Evolutionary conservation across 2,888 invertebrate genomes (phyloP).

Genomic region (Lacanobia wlatinum): DNA sequence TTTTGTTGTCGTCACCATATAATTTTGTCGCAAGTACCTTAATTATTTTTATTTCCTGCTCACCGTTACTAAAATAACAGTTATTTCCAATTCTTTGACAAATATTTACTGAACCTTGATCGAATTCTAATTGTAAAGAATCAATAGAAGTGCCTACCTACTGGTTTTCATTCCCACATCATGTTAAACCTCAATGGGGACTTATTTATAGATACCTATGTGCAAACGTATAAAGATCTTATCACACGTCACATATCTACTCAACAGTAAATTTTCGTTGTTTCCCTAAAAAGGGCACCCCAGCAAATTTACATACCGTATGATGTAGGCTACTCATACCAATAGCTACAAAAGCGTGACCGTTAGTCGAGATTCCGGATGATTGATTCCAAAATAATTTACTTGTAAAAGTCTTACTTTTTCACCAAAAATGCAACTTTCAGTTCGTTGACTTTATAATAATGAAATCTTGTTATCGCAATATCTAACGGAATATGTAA

Average conservation of each 20-base stretch:
- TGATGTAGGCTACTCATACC: slow-evolving; percentile 49
- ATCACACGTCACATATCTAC: slow-evolving; percentile 64
- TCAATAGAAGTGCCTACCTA: slow-evolving; percentile 31
- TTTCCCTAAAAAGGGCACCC: slow-evolving; percentile 52
- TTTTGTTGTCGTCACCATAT: neutral
- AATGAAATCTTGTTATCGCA: slow-evolving; percentile 84
- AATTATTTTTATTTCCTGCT: slow-evolving; percentile 29
- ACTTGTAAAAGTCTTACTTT: slow-evolving; percentile 75
- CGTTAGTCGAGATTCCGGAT: slow-evolving; percentile 85
- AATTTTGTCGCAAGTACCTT: neutral
- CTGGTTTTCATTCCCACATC: slow-evolving; percentile 57
- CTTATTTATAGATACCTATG: slow-evolving; percentile 31
- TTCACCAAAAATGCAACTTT: slow-evolving; percentile 81
- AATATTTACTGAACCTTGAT: slow-evolving; percentile 45
- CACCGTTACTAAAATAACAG: slow-evolving; percentile 34
- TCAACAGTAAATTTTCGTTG: slow-evolving; percentile 62
- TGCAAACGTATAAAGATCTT: slow-evolving; percentile 58
- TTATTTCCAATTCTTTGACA: slow-evolving; percentile 31
- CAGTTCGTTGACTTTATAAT: slow-evolving; percentile 84
- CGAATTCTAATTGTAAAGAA: slow-evolving; percentile 40
- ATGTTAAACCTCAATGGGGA: slow-evolving; percentile 38
- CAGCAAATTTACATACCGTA: slow-evolving; percentile 63
- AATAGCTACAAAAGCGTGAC: slow-evolving; percentile 76
- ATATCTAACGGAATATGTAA: slow-evolving; percentile 86
- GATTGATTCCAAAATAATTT: slow-evolving; percentile 75